These are phyloP conservation scores for Poliocrania exsul DNA, from an alignment of 2,797 vertebrate species.

Conservation along the genomic window DNA sequence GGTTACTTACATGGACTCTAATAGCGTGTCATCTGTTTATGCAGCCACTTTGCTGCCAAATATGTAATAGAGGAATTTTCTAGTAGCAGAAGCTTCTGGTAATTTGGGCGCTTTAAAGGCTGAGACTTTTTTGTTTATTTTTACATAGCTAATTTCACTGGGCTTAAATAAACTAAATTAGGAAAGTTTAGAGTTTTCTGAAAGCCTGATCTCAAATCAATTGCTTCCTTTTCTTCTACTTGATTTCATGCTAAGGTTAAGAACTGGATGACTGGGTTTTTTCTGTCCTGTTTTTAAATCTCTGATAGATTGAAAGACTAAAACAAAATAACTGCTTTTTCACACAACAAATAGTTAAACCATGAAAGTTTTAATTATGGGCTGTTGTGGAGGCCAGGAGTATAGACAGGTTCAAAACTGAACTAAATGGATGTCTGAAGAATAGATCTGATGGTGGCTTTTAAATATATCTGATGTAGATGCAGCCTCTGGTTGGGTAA, in stretches of 20 bases:
- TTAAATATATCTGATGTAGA: not conserved
- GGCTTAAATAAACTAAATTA: conserved; percentile 18
- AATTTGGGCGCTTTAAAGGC: conserved; percentile 47
- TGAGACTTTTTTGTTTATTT: conserved; percentile 29
- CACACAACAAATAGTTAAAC: not conserved
- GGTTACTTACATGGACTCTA: conserved; percentile 59
- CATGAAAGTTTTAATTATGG: not conserved
- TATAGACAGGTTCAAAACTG: not conserved
- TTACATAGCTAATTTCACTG: conserved; percentile 34
- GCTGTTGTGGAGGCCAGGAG: not conserved
- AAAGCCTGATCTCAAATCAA: not conserved
- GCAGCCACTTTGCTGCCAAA: conserved; percentile 54
- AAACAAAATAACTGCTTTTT: not conserved
- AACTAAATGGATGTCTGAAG: not conserved
- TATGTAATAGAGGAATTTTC: conserved; percentile 58
- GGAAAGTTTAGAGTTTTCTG: conserved; percentile 3
- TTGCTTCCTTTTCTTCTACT: not conserved
- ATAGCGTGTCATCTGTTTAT: conserved; percentile 60
- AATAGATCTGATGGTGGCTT: not conserved
- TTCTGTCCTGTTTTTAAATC: not conserved
- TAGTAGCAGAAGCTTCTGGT: conserved; percentile 47
- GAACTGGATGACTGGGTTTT: not conserved
- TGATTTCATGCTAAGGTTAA: not conserved
- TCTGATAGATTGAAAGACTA: not conserved
- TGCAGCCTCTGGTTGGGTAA: not conserved